Conservation (phyloP, 2,113 vertebrate species). For the Agelaius tricolor region DNA sequence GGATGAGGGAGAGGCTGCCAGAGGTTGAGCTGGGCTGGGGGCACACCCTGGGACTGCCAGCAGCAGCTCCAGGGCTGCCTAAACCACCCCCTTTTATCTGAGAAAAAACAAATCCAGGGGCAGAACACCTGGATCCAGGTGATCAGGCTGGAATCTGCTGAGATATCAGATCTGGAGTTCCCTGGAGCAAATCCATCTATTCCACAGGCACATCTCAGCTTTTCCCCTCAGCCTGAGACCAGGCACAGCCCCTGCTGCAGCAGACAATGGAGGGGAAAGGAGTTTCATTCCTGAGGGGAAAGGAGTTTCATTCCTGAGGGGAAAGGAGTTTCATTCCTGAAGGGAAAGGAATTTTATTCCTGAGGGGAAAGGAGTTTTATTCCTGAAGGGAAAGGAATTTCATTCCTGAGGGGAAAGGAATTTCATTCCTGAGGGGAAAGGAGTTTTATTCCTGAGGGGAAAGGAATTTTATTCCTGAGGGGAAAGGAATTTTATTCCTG, state of each 20-base stretch:
- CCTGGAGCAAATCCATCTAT: neutral
- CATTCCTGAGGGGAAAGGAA: neutral
- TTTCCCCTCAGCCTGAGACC: neutral
- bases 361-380: neutral
- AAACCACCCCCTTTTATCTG: accelerated
- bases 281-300: neutral
- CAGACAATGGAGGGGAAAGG: neutral
- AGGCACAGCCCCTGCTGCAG: neutral
- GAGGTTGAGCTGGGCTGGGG: neutral
- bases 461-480: neutral
- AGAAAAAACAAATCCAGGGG: too few species aligned
- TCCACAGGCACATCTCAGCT: neutral
- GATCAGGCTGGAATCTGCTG: accelerated
- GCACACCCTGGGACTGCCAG: neutral
- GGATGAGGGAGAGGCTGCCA: neutral
- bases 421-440: neutral
- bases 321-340: neutral
- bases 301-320: neutral
- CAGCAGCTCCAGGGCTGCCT: neutral
- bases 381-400: neutral
- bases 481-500: neutral
- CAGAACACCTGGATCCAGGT: neutral
- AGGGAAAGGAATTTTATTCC: neutral
- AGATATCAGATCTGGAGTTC: neutral
- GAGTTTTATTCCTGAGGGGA: neutral